phyloP scores from a whole-genome alignment of 2,113 vertebrate species.

The Melanocharis versteri region DNA sequence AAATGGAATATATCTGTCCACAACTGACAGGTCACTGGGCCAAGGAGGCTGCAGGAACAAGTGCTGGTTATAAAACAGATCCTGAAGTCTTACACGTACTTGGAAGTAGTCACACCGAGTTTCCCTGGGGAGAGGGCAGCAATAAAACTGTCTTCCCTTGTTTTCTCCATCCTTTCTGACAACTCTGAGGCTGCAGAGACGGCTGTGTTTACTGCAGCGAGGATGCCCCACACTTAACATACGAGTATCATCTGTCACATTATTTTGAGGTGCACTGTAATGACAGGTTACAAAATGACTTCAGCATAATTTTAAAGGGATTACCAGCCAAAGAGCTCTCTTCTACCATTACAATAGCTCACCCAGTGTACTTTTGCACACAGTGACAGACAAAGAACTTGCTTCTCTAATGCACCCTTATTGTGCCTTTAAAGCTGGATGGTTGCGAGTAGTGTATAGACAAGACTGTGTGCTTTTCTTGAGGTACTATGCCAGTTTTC shows the following conservation, averaged over 20 bases:
- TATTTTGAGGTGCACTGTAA: conserved; percentile 61
- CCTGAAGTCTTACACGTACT: conserved; percentile 68
- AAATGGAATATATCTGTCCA: background rate
- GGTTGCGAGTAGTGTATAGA: background rate
- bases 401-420: background rate
- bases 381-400: background rate
- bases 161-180: conserved; percentile 88
- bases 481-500: background rate
- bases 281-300: conserved; percentile 33
- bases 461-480: background rate
- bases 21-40: background rate
- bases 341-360: background rate
- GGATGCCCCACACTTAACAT: conserved; percentile 48
- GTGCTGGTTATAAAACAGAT: background rate
- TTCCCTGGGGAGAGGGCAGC: conserved; percentile 82
- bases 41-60: background rate
- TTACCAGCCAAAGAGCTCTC: background rate
- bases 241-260: background rate
- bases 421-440: background rate
- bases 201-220: conserved; percentile 77
- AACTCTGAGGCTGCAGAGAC: conserved; percentile 75
- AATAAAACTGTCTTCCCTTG: conserved; percentile 87
- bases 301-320: background rate
- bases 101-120: conserved; percentile 85
- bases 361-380: background rate